Percentiles rank a stretch among this genome's conserved stretches.
Evolutionary conservation across 2,888 invertebrate genomes (phyloP).

Genomic region (Panorpa germanica): DNA sequence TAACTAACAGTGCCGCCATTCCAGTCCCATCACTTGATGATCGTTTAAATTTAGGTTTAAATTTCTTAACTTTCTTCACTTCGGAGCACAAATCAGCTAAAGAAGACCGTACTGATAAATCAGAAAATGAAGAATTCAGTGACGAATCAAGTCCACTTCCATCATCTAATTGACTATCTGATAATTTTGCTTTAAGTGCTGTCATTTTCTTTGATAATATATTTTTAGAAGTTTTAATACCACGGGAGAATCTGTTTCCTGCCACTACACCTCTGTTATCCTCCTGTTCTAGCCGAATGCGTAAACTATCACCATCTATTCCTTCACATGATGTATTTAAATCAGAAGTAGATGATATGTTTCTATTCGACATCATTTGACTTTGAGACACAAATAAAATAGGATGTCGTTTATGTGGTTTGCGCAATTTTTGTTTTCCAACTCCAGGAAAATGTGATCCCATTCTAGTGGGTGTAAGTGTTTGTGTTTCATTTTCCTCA

Average conservation of each 20-base stretch:
- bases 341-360: too few relatives aligned
- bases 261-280: slow-evolving; percentile 32
- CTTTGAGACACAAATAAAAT: too few relatives aligned
- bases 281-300: slow-evolving; percentile 31
- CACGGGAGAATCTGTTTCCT: slow-evolving; percentile 29
- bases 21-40: slow-evolving; percentile 30
- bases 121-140: slow-evolving; percentile 30
- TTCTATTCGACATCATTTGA: slow-evolving; percentile 10
- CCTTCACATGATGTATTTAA: slow-evolving; percentile 16
- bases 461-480: slow-evolving; percentile 13
- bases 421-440: neutral
- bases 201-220: slow-evolving; percentile 41
- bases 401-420: slow-evolving; percentile 8
- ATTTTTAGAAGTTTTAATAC: slow-evolving; percentile 38
- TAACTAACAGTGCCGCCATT: slow-evolving; percentile 45
- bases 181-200: slow-evolving; percentile 33
- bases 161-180: slow-evolving; percentile 30
- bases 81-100: slow-evolving; percentile 26
- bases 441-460: too few relatives aligned
- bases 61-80: slow-evolving; percentile 25
- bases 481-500: slow-evolving; percentile 11
- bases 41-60: slow-evolving; percentile 14
- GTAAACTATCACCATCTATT: slow-evolving; percentile 18
- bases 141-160: slow-evolving; percentile 27
- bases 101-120: slow-evolving; percentile 26